Base-by-base conservation (phyloP, 2,113 vertebrate species). In the Macquaria australasica region DNA sequence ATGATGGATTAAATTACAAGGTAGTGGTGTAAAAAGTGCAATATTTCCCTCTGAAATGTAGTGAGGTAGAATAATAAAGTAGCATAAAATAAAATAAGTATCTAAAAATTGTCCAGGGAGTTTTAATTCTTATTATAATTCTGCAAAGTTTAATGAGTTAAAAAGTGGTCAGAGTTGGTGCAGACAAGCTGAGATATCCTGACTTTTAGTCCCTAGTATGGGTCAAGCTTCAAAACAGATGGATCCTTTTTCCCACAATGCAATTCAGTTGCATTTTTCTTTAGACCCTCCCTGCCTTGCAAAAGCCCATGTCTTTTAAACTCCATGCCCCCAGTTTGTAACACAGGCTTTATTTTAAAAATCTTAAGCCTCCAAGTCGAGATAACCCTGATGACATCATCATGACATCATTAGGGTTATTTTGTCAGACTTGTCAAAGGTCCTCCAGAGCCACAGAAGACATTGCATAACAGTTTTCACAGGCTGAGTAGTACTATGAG, bases 331-430 rank as follows among this genome's bases (percentile, higher is more conserved):
- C 21, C 9, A 48, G 28, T 50, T 28, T 69, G 4, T 21, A 14
- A 34, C 15, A 9, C 31, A 12, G 25, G 25, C 6, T 53, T 71
- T 8, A 41, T 48, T 3, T 48, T 4, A 37, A 56, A 37, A 51
- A 1, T 3, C 3, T 6, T 8, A 28, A 8, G 3, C 18, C 5
- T 41, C 1, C 6, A 51, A 62, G 7, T 48, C 37, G 73, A 31
- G 3, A 81, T 21, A 39, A 79, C 67, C 62, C 55, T 0, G 2
- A 64, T 83, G 39, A 70, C 55, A 68, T 75, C 55, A 59, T 51
- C 5, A 48, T 69, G 34, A 51, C 82, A 43, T 68, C 59, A 50
- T 48, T 20, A 15, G n/a, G 58, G 37, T 67, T 23, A 34, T 53
- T 76, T 69, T 31, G 9, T 34, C 59, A 16, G 9, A 58, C 28